Percentiles rank a stretch among this genome's conserved stretches.
phyloP scores from a whole-genome alignment of 1,140 invertebrate species.

The Asbolus verrucosus region DNA sequence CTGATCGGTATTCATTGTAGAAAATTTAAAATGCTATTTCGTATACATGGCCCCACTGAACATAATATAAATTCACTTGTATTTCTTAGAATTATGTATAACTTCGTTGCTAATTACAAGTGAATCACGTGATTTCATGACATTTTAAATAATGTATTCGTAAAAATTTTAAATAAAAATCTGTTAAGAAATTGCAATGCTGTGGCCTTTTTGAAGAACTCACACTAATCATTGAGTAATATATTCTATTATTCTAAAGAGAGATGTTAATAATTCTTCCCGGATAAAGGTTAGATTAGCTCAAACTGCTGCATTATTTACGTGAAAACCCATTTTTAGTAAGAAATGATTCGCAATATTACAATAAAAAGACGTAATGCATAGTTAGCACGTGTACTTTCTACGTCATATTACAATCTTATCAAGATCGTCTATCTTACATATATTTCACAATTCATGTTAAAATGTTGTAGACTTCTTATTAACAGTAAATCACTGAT shows the following conservation, averaged over 20 bases:
- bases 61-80: too few relatives aligned
- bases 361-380: background rate
- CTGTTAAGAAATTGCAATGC: too few relatives aligned
- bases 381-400: background rate
- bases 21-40: too few relatives aligned
- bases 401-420: background rate
- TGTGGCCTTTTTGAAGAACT: background rate
- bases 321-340: background rate
- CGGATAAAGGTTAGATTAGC: conserved; percentile 17
- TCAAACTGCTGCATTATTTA: background rate
- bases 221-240: conserved; percentile 17
- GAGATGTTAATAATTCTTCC: background rate
- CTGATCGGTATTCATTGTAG: too few relatives aligned
- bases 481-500: background rate
- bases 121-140: too few relatives aligned
- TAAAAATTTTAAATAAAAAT: too few relatives aligned
- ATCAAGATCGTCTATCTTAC: background rate
- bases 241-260: too few relatives aligned
- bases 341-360: background rate
- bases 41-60: too few relatives aligned
- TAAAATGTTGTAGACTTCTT: background rate
- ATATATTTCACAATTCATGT: background rate
- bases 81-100: too few relatives aligned
- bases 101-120: too few relatives aligned
- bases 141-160: too few relatives aligned